phyloP scores from a whole-genome alignment of 2,888 invertebrate species.

The Oscheius onirici region DNA sequence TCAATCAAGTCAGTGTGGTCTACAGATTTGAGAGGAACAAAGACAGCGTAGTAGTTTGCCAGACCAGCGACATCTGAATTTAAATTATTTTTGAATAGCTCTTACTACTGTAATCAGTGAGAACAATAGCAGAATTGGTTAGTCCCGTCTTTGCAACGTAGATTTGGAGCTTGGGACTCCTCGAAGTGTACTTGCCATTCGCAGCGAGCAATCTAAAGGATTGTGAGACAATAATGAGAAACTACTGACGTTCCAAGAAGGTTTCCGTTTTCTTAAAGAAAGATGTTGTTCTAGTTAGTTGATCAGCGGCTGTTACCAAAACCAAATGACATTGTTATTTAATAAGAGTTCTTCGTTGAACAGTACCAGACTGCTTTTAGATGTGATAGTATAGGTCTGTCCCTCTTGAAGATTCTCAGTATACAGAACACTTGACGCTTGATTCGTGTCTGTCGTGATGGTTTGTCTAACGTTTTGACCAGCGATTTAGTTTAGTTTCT shows the following conservation, averaged over 20 bases:
- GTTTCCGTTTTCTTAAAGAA: neutral
- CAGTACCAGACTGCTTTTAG: neutral
- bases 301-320: neutral
- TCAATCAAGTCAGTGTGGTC: neutral
- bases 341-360: too few relatives aligned
- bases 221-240: neutral
- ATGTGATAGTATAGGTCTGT: neutral
- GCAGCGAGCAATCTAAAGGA: neutral
- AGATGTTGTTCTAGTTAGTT: neutral
- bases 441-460: neutral
- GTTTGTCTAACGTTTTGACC: neutral
- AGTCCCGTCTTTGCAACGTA: neutral
- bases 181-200: neutral
- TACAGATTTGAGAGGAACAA: neutral
- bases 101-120: neutral
- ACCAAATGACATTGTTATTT: neutral
- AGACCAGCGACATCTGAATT: neutral
- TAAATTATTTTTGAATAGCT: neutral
- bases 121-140: neutral
- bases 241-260: neutral
- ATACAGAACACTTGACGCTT: neutral
- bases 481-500: neutral
- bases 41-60: neutral
- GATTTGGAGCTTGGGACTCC: neutral
- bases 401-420: neutral